phyloP scores from a whole-genome alignment of 2,113 vertebrate species.

The Leuciscus idus region DNA sequence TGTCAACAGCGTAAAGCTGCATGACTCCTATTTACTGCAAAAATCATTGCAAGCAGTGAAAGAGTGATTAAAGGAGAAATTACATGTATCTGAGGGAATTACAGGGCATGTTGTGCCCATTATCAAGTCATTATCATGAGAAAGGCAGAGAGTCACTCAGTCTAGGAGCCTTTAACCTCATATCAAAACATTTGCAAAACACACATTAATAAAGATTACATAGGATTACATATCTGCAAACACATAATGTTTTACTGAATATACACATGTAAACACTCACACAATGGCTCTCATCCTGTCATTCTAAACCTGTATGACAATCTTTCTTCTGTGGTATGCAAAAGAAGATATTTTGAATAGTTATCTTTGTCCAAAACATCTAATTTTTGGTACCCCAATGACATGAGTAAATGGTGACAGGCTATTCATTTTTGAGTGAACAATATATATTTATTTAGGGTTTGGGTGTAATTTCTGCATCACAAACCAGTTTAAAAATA shows the following conservation, averaged over 20 bases:
- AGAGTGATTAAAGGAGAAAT: background rate
- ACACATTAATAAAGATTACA: background rate
- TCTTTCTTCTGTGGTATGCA: background rate
- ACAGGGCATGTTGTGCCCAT: constrained; percentile 1
- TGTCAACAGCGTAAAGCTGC: background rate
- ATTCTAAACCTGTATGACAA: background rate
- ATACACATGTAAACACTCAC: background rate
- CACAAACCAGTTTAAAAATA: background rate
- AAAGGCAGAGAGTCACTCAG: background rate
- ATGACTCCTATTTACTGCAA: background rate
- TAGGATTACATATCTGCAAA: constrained; percentile 1
- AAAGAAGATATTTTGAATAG: background rate
- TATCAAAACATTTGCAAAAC: constrained; percentile 4
- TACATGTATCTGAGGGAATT: background rate
- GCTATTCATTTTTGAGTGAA: too few species aligned
- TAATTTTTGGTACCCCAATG: too few species aligned
- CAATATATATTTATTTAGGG: too few species aligned
- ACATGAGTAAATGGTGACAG: too few species aligned
- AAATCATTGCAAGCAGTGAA: background rate
- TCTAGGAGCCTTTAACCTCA: background rate
- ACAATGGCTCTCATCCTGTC: background rate
- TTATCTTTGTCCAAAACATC: background rate
- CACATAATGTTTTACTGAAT: background rate
- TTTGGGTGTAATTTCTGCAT: background rate
- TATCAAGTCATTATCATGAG: constrained; percentile 31